These are phyloP conservation scores for Rhingia campestris DNA, from an alignment of 2,888 invertebrate species.

Conservation along the genomic window DNA sequence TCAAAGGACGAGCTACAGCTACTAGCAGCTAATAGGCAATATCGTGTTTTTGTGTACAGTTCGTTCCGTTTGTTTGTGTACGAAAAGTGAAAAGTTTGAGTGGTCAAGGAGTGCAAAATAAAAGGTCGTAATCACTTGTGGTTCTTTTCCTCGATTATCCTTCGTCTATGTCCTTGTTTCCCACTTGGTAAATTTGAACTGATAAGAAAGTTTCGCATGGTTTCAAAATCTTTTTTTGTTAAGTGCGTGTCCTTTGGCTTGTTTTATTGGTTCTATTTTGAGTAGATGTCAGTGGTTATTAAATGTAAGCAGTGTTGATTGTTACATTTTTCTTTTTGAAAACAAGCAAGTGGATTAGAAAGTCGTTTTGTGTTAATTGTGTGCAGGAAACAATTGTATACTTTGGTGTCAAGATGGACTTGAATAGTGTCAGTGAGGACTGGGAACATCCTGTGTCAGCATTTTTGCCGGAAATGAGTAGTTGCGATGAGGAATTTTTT, in stretches of 20 bases:
- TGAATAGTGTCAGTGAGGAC: slow-evolving; percentile 82
- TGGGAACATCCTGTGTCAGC: slow-evolving; percentile 86
- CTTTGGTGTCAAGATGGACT: slow-evolving; percentile 71
- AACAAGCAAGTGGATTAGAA: slow-evolving; percentile 37
- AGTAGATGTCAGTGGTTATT: slow-evolving; percentile 23
- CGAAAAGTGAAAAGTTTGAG: slow-evolving; percentile 61
- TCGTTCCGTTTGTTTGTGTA: slow-evolving; percentile 64
- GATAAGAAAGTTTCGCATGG: slow-evolving; percentile 54
- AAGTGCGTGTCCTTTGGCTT: slow-evolving; percentile 11
- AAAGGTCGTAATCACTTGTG: slow-evolving; percentile 56
- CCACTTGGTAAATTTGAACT: slow-evolving; percentile 56
- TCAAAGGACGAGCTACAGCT: slow-evolving; percentile 48
- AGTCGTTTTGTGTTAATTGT: slow-evolving; percentile 27
- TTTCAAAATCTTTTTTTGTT: slow-evolving; percentile 1
- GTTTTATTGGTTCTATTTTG: slow-evolving; percentile 13
- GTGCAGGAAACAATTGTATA: slow-evolving; percentile 33
- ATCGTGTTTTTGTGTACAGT: slow-evolving; percentile 47
- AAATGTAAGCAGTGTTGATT: slow-evolving; percentile 44
- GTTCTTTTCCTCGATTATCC: slow-evolving; percentile 52
- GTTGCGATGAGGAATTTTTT: slow-evolving; percentile 85
- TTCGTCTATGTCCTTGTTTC: slow-evolving; percentile 49
- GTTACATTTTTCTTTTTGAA: slow-evolving; percentile 32
- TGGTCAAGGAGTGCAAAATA: slow-evolving; percentile 50
- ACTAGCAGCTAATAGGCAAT: slow-evolving; percentile 43
- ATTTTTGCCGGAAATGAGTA: slow-evolving; percentile 85